These are phyloP conservation scores for Melopsittacus undulatus DNA, from an alignment of 2,797 vertebrate species.

Conservation along the genomic window DNA sequence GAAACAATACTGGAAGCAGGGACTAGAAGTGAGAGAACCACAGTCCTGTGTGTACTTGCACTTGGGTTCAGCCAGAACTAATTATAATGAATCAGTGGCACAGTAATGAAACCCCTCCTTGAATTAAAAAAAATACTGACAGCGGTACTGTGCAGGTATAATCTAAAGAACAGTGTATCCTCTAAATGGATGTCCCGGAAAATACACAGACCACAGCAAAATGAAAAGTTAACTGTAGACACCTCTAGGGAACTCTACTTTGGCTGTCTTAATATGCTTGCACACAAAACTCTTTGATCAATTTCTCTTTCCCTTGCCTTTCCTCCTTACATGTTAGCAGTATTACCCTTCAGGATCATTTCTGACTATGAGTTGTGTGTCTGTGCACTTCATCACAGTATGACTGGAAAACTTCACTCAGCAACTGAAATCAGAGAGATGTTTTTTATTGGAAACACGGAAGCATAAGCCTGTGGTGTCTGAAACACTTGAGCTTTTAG, in stretches of 20 bases:
- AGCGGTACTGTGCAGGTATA: background rate
- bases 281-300: background rate
- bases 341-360: rapidly evolving
- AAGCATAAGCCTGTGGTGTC: background rate
- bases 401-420: background rate
- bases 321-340: background rate
- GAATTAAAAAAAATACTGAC: background rate
- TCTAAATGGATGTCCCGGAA: background rate
- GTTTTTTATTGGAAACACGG: rapidly evolving
- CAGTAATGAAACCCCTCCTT: background rate
- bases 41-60: background rate
- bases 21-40: background rate
- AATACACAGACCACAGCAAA: background rate
- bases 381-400: background rate
- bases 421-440: background rate
- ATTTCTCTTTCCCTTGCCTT: background rate
- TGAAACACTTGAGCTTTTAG: background rate
- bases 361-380: background rate
- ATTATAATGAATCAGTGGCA: background rate
- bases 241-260: background rate
- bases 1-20: background rate
- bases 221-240: background rate
- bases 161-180: background rate
- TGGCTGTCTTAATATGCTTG: background rate
- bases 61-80: background rate